These are phyloP conservation scores for Liparis tanakae DNA, from an alignment of 2,797 vertebrate species.

Conservation along the genomic window DNA sequence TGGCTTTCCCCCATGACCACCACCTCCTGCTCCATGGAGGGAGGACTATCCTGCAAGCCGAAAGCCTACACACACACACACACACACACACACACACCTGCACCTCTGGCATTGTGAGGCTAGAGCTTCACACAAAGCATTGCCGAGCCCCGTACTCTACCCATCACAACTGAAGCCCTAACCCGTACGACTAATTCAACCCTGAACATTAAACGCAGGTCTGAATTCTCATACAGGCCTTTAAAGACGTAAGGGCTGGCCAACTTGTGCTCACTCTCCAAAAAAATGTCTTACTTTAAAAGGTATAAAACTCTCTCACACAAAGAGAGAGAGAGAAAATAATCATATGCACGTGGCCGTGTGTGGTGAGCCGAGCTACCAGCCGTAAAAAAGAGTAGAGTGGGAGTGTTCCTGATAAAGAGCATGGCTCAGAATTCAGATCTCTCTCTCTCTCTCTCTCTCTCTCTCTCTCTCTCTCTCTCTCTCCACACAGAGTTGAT, in stretches of 20 bases:
- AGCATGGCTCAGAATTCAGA: constrained; percentile 39
- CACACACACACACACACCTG: neutral
- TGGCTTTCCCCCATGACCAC: constrained; percentile 39
- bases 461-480: neutral
- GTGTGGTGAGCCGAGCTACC: constrained; percentile 30
- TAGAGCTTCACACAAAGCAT: neutral
- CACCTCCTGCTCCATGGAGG: constrained; percentile 5
- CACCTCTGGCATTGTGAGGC: neutral
- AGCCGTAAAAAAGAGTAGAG: constrained; percentile 26
- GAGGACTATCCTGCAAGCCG: constrained; percentile 18
- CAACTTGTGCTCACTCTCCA: neutral
- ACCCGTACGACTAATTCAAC: neutral
- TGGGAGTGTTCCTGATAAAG: constrained; percentile 26
- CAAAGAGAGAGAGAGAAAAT: constrained; percentile 1
- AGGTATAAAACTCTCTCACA: neutral
- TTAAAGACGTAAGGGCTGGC: neutral
- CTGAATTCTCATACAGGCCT: neutral
- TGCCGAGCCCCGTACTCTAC: neutral
- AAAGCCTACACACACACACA: neutral
- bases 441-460: neutral
- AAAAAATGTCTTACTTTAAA: neutral
- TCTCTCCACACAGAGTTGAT: constrained; percentile 4
- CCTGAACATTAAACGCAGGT: neutral
- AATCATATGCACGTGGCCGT: constrained; percentile 27
- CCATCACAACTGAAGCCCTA: neutral